Percentiles rank a stretch among this genome's conserved stretches.
Evolutionary conservation across 2,888 invertebrate species (phyloP).

Genomic region (Brachyptera putata): DNA sequence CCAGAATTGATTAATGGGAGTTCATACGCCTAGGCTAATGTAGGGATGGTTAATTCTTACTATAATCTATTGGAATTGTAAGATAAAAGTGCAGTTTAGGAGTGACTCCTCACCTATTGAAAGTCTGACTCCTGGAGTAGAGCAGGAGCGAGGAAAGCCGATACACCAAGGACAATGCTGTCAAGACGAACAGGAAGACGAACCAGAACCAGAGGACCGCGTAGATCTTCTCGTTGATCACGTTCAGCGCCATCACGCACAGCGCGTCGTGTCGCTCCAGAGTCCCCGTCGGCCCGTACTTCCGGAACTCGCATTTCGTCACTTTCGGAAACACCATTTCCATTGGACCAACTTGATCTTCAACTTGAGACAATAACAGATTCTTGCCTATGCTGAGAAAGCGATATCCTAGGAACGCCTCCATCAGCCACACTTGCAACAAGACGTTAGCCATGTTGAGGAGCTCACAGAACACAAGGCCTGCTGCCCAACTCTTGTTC

Average conservation of each 20-base stretch:
- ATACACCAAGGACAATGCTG: slow-evolving; percentile 23
- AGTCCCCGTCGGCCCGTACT: slow-evolving; percentile 46
- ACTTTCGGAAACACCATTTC: slow-evolving; percentile 37
- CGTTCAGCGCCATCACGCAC: slow-evolving; percentile 47
- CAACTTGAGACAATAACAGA: not conserved
- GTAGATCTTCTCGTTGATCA: slow-evolving; percentile 47
- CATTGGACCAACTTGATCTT: slow-evolving; percentile 28
- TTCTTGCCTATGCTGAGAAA: slow-evolving; percentile 26
- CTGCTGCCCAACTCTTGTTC: slow-evolving; percentile 27
- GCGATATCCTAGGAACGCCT: slow-evolving; percentile 29
- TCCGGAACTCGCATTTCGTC: slow-evolving; percentile 46
- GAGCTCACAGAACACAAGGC: slow-evolving; percentile 30
- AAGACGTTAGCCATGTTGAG: slow-evolving; percentile 30
- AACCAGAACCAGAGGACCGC: slow-evolving; percentile 44
- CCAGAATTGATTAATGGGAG: too few species aligned
- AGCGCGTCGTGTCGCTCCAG: slow-evolving; percentile 45
- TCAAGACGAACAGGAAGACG: slow-evolving; percentile 11
- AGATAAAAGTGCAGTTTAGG: too few species aligned
- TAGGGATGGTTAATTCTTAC: too few species aligned
- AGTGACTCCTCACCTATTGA: slow-evolving; percentile 62
- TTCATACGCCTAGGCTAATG: too few species aligned
- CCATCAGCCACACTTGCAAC: slow-evolving; percentile 25
- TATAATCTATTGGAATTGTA: too few species aligned
- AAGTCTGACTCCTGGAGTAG: slow-evolving; percentile 47
- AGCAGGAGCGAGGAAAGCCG: slow-evolving; percentile 25